Evolutionary conservation across 2,797 vertebrate species (phyloP), one percentile per base, ranked within the genome.

Genomic region (Sus cebifrons): DNA sequence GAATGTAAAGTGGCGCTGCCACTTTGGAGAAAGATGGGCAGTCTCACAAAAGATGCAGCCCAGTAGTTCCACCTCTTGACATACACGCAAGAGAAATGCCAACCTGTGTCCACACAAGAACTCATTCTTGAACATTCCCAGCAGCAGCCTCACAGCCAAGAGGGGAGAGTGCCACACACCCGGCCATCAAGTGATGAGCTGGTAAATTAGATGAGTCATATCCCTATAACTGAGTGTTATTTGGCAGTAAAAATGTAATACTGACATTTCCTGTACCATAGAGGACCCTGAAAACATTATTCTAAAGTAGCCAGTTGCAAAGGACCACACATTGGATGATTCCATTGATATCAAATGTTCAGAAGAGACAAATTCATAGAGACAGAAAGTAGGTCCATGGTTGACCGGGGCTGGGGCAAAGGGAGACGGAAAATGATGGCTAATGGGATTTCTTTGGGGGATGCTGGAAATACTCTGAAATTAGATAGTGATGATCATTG

Each of bases 251-350:
- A 54, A 17, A 11, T 9, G 32, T 5, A n/a, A 21, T 4, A 12
- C 3, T 2, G 23, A 49, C 29, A 29, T 20, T 12, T 32, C 25
- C 60, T 29, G 17, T 20, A 73, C 21, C 13, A 14, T 16, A 20
- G n/a, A 16, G 11, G 32, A 36, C 25, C 15, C 23, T 16, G 16
- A 17, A 60, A 25, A 32, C 20, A 5, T 25, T 52, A 8, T 3
- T 36, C 52, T 68, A 58, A 17, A n/a, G 52, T 6, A 1, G 5
- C 52, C 58, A 0, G 9, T 5, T 14, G 10, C 27, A 11, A 23
- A 49, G 54, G 70, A 12, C 1, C 29, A 1, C 23, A 1, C 0
- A 2, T 1, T 3, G 1, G 1, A 0, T 1, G 54, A 60, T 3
- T 29, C 64, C 5, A 3, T 52, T 16, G 10, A 25, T 7, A 14